Percentiles rank a stretch among this genome's conserved stretches.
Evolutionary conservation across 2,113 vertebrate genomes (phyloP).

Genomic region (Empidonax traillii): DNA sequence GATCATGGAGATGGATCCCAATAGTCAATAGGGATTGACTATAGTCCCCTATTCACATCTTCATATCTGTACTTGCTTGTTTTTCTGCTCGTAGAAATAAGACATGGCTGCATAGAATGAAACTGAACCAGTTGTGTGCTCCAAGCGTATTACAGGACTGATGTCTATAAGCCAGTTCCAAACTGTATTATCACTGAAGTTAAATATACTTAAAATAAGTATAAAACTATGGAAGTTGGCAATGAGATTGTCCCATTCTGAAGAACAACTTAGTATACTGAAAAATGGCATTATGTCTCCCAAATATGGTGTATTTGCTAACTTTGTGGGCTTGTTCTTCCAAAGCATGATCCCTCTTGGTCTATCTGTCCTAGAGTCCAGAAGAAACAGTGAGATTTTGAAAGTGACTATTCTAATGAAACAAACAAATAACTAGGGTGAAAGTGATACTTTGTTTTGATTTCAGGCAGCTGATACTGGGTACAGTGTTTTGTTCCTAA

Average conservation of each 20-base stretch:
- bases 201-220: background rate
- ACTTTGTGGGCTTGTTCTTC: background rate
- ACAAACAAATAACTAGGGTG: background rate
- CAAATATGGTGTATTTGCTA: background rate
- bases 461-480: background rate
- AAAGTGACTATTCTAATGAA: background rate
- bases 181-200: background rate
- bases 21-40: background rate
- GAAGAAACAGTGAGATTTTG: background rate
- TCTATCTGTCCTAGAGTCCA: background rate
- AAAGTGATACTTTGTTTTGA: background rate
- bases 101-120: rapidly evolving
- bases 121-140: background rate
- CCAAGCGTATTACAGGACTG: too few species aligned
- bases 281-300: background rate
- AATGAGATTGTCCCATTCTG: background rate
- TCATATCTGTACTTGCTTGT: background rate
- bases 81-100: background rate
- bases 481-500: background rate
- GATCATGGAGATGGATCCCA: background rate
- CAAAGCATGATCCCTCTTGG: background rate
- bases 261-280: background rate
- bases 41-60: background rate
- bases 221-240: background rate
- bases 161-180: background rate